Percentiles rank a stretch among this genome's conserved stretches.
These are phyloP conservation scores for Metallyticus violacea DNA, from an alignment of 2,888 invertebrate genomes.

Conservation along the genomic window DNA sequence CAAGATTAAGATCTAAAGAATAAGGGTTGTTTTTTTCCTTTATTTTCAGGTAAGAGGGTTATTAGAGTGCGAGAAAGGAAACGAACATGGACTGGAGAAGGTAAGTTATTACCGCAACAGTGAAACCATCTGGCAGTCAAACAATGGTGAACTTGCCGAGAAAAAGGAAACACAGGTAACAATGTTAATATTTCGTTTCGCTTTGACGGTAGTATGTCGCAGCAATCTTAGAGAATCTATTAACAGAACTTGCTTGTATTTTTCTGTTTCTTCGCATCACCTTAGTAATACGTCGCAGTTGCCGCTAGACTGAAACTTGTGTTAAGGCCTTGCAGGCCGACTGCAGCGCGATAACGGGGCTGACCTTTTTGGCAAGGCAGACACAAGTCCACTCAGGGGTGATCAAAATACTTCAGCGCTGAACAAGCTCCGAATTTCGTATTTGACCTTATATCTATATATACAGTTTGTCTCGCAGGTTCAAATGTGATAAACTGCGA, in stretches of 20 bases:
- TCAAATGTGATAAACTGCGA: too few species aligned
- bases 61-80: background rate
- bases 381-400: background rate
- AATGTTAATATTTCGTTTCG: background rate
- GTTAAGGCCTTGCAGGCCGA: background rate
- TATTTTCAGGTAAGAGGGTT: background rate
- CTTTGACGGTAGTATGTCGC: background rate
- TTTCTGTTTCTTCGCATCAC: background rate
- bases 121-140: background rate
- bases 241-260: background rate
- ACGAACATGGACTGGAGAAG: background rate
- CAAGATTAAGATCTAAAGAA: too few species aligned
- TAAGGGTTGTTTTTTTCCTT: background rate
- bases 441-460: too few species aligned
- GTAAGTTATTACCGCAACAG: background rate
- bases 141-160: background rate
- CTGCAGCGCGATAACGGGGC: background rate
- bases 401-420: background rate
- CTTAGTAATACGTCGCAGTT: background rate
- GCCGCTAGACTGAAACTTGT: background rate
- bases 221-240: background rate
- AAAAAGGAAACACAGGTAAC: background rate
- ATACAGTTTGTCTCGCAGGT: too few species aligned
- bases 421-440: too few species aligned
- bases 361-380: constrained; percentile 9